These are phyloP conservation scores for Alloscopus bannaensis DNA, from an alignment of 2,888 invertebrate species.

Conservation along the genomic window DNA sequence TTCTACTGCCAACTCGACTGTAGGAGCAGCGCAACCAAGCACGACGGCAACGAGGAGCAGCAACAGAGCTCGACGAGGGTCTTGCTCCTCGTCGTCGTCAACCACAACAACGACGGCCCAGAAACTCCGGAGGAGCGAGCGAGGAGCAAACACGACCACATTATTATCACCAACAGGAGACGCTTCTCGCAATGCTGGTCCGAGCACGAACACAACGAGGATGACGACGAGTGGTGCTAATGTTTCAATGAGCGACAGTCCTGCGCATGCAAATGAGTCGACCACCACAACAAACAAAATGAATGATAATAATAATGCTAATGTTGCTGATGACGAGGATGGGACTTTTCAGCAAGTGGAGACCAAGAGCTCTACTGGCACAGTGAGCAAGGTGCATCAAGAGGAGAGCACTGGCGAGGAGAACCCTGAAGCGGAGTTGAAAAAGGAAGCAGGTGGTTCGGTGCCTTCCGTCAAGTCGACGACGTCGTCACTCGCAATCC, in stretches of 20 bases:
- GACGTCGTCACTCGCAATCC: conserved; percentile 8
- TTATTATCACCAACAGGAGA: not conserved
- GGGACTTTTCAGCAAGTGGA: not conserved
- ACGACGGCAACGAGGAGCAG: conserved; percentile 5
- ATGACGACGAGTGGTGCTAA: not conserved
- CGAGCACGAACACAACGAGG: not conserved
- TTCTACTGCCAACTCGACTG: conserved; percentile 11
- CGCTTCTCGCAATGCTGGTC: not conserved
- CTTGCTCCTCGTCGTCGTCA: conserved; percentile 39
- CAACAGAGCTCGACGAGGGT: conserved; percentile 43
- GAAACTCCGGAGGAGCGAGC: conserved; percentile 37
- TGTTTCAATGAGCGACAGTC: too few relatives aligned
- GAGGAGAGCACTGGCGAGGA: not conserved
- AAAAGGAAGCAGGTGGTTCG: not conserved
- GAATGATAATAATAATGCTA: not conserved
- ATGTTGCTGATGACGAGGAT: conserved; percentile 22
- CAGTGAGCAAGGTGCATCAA: not conserved
- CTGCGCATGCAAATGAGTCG: not conserved
- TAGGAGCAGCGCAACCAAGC: not conserved
- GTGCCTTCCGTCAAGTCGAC: conserved; percentile 14
- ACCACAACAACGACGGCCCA: conserved; percentile 16
- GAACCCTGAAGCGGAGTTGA: conserved; percentile 5
- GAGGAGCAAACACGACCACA: not conserved
- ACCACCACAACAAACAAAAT: not conserved
- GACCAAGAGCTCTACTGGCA: not conserved